A percentile compares a stretch with the other conserved stretches of the same genome.
Evolutionary conservation across 2,797 vertebrate genomes (phyloP).

Genomic region (Brachymystax lenok): DNA sequence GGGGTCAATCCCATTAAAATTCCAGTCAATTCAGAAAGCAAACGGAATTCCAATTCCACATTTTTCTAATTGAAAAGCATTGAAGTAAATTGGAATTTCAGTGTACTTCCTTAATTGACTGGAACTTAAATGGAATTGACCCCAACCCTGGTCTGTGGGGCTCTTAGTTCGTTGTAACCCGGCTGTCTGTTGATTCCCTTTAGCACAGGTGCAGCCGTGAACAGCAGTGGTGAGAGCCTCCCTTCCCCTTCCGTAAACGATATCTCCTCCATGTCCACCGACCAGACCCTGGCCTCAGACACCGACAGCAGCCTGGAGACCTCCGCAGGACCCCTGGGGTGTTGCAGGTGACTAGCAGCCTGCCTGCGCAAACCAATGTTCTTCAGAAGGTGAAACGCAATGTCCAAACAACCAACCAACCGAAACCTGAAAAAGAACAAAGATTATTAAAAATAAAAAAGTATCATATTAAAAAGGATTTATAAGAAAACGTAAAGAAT

Average conservation of each 20-base stretch:
- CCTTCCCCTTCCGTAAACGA: constrained; percentile 98
- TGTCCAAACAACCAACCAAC: constrained; percentile 7
- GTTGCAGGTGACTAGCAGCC: constrained; percentile 99
- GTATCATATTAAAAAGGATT: constrained; percentile 40
- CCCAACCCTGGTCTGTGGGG: constrained; percentile 13
- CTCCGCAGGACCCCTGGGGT: constrained; percentile 96
- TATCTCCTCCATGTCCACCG: constrained; percentile 99
- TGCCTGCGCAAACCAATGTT: constrained; percentile 99
- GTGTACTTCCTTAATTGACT: too few species aligned
- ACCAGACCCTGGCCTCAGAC: constrained; percentile 99
- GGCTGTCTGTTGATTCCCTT: constrained; percentile 89
- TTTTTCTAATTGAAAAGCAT: too few species aligned
- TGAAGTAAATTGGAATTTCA: too few species aligned
- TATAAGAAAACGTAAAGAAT: neutral
- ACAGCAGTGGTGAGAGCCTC: constrained; percentile 99
- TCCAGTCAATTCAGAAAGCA: too few species aligned
- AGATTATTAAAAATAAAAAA: constrained; percentile 53
- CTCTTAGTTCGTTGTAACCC: constrained; percentile 86
- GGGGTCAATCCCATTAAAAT: too few species aligned
- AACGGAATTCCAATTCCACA: too few species aligned
- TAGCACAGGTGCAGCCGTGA: constrained; percentile 99
- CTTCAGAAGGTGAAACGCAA: constrained; percentile 91
- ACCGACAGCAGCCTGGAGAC: constrained; percentile 99
- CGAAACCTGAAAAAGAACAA: constrained; percentile 38
- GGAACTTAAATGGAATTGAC: too few species aligned